Base-by-base conservation (phyloP, 2,113 vertebrate genomes). In the Tichodroma muraria region DNA sequence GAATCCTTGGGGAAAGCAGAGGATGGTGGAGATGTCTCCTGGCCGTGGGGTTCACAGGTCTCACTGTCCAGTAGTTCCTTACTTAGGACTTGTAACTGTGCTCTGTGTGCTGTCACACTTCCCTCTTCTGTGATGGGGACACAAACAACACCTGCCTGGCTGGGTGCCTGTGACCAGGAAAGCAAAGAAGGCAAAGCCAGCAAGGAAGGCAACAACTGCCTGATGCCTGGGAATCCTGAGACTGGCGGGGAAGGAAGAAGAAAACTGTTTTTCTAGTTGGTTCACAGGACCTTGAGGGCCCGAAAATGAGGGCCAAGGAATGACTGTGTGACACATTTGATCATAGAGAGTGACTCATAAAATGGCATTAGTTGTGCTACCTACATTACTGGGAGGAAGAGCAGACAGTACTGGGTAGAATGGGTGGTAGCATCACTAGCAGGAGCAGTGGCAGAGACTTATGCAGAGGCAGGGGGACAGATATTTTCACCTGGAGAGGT, bases 251-350 rank as follows among this genome's bases (percentile, higher is more conserved):
- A 28, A 72, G 59, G 44, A 73, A 69, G 45, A 89, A 73, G 17
- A 72, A 86, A 91, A 59, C 22, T 66, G 16, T 73, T 73, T 52
- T 18, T 65, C 37, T 44, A 1, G 40, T 21, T 78, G 30, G 18
- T 56, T 80, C 59, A 69, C 50, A 80, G 64, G 37, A 84, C 30
- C 54, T 38, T 69, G 63, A 80, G 9, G 33, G 22, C 19, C 77
- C 72, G 80, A 68, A 56, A 83, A 60, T 35, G 53, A 77, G 33
- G 40, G 50, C 37, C 78, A 65, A n/a, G 33, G 60, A 65, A 53
- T 23, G 21, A 42, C 33, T 35, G 6, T 1, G 1, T 33, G 18
- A 52, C 30, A 28, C 1, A 1, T 33, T 76, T 4, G 4, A 28
- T 77, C 35, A 45, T 4, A 50, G 38, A 68, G 30, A 54, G 9